These are phyloP conservation scores for Nycticebus coucang DNA, from an alignment of 2,113 vertebrate species.

Conservation along the genomic window DNA sequence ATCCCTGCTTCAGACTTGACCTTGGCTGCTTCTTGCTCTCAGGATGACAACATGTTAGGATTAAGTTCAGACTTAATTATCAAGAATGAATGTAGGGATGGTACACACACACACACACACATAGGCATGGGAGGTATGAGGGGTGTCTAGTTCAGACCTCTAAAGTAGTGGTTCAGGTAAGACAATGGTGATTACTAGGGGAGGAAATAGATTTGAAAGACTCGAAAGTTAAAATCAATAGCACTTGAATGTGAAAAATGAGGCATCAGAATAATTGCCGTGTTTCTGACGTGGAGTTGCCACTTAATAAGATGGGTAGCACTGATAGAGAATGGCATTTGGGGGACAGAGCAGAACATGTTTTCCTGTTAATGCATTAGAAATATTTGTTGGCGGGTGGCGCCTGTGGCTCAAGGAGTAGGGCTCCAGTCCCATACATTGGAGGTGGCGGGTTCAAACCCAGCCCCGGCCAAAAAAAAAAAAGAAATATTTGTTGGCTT, in stretches of 20 bases:
- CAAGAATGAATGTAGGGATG: neutral
- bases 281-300: neutral
- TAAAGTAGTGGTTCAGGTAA: neutral
- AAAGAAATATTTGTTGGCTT: neutral
- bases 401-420: no score
- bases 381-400: neutral
- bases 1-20: neutral
- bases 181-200: neutral
- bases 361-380: neutral
- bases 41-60: neutral
- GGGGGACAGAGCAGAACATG: neutral
- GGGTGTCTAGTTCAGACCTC: neutral
- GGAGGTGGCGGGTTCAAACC: no score
- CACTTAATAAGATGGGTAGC: neutral
- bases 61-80: neutral
- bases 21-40: neutral
- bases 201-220: neutral
- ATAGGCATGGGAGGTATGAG: neutral
- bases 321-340: neutral
- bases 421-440: no score
- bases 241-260: neutral
- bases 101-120: no score
- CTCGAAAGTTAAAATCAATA: neutral
- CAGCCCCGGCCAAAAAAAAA: no score
- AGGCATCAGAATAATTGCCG: neutral